Conservation (phyloP, 2,888 invertebrate genomes). For the Automeris io region DNA sequence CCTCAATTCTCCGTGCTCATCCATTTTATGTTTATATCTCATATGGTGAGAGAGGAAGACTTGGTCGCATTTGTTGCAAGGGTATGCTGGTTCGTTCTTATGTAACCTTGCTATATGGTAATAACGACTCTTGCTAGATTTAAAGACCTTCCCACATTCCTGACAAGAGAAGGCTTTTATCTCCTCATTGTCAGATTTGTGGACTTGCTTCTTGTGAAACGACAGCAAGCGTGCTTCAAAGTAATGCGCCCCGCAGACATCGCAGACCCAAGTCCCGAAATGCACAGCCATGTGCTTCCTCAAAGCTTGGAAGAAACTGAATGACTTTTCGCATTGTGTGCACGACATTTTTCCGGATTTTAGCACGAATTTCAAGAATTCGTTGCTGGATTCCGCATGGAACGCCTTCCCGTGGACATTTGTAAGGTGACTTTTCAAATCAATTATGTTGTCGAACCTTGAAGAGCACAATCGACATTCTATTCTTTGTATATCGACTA, state of each 20-base stretch:
- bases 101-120: conserved; percentile 29
- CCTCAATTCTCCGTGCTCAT: conserved; percentile 32
- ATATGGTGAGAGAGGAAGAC: conserved; percentile 25
- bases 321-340: conserved; percentile 34
- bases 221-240: conserved; percentile 43
- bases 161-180: conserved; percentile 49
- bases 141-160: conserved; percentile 39
- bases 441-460: conserved; percentile 35
- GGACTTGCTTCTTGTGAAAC: conserved; percentile 27
- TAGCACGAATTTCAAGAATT: conserved; percentile 49
- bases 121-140: conserved; percentile 27
- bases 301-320: conserved; percentile 34
- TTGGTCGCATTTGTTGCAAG: conserved; percentile 34
- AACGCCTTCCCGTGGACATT: conserved; percentile 31
- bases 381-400: conserved; percentile 27
- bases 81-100: conserved; percentile 28
- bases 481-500: conserved; percentile 43
- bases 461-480: conserved; percentile 42
- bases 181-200: conserved; percentile 35
- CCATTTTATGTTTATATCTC: conserved; percentile 33
- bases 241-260: conserved; percentile 44
- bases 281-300: conserved; percentile 39
- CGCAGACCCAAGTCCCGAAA: conserved; percentile 39
- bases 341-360: conserved; percentile 36
- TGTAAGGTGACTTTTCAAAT: conserved; percentile 41